Evolutionary conservation across 2,888 invertebrate species (phyloP), one percentile per base, ranked within the genome.

Genomic region (Monopis laevigella): DNA sequence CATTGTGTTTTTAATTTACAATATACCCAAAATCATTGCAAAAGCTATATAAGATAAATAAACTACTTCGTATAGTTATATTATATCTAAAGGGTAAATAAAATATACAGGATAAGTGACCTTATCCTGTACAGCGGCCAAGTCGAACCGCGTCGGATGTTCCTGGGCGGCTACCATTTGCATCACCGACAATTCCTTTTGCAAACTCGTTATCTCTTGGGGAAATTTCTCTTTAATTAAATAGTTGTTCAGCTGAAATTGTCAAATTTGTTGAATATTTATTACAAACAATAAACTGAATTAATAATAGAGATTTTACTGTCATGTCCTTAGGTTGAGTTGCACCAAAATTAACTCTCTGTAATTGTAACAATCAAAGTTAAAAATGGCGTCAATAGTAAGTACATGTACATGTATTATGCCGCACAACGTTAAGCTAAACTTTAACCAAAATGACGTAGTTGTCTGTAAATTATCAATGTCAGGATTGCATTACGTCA

Each of bases 191-290:
- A 91, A 77, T 52, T 88, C 87, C 51, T 86, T 85, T 56, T 86
- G 85, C 40, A 86, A 71, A 8, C 71, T 65, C 2, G 77, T 65
- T 32, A 88, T 75, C 63, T 95, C 94, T 51, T 87, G 85, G 0
- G 92, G 92, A 40, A 94, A 62, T 58, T 93, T 91, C 55, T 92
- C 92, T 47, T 88, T 88, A 1, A 87, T 87, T 45, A 94, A 81
- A 64, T 90, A 92, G 44, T 78, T 82, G 58, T 90, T 89, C 27
- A 90, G 84, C 68, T 81, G 49, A 32, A 29, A 12, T 29, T n/a
- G 13, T n/a, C 13, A 30, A 30, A 30, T 30, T 13, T n/a, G n/a
- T n/a, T n/a, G n/a, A n/a, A n/a, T n/a, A n/a, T n/a, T n/a, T n/a
- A n/a, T n/a, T n/a, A n/a, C n/a, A n/a, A n/a, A n/a, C n/a, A n/a